Evolutionary conservation across 2,888 invertebrate species (phyloP).

Genomic region (Phengaris arion): DNA sequence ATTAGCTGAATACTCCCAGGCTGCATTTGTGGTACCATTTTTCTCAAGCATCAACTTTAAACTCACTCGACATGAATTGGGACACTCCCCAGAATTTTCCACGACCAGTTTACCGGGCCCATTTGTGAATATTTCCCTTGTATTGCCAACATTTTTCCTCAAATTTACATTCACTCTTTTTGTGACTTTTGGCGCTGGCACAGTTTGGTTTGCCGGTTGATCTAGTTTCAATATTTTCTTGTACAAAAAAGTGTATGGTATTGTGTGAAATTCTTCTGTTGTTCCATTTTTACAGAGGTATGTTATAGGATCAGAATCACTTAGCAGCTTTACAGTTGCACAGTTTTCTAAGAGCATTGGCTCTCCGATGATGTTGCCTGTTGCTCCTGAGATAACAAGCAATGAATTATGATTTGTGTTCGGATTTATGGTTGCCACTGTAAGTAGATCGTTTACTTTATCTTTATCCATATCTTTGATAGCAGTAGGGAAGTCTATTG

Average conservation of each 20-base stretch:
- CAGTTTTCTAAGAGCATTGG: slow-evolving; percentile 81
- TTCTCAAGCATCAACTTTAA: slow-evolving; percentile 79
- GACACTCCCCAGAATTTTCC: slow-evolving; percentile 86
- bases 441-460: slow-evolving; percentile 83
- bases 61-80: slow-evolving; percentile 82
- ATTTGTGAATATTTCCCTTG: slow-evolving; percentile 78
- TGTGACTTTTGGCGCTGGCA: slow-evolving; percentile 56
- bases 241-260: slow-evolving; percentile 57
- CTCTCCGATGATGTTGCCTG: slow-evolving; percentile 83
- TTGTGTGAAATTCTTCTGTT: slow-evolving; percentile 74
- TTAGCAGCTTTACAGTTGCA: slow-evolving; percentile 77
- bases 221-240: slow-evolving; percentile 61
- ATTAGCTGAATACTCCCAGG: slow-evolving; percentile 81
- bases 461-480: slow-evolving; percentile 87
- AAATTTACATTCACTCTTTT: slow-evolving; percentile 78
- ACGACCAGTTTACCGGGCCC: slow-evolving; percentile 83
- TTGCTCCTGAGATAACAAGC: slow-evolving; percentile 84
- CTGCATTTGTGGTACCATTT: slow-evolving; percentile 73
- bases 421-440: slow-evolving; percentile 76
- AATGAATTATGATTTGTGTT: slow-evolving; percentile 80
- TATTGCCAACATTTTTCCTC: slow-evolving; percentile 77
- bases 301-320: slow-evolving; percentile 75
- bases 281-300: slow-evolving; percentile 81
- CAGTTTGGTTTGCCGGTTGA: slow-evolving; percentile 50
- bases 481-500: slow-evolving; percentile 84